These are phyloP conservation scores for Colinus virginianus DNA, from an alignment of 2,113 vertebrate species.

Conservation along the genomic window DNA sequence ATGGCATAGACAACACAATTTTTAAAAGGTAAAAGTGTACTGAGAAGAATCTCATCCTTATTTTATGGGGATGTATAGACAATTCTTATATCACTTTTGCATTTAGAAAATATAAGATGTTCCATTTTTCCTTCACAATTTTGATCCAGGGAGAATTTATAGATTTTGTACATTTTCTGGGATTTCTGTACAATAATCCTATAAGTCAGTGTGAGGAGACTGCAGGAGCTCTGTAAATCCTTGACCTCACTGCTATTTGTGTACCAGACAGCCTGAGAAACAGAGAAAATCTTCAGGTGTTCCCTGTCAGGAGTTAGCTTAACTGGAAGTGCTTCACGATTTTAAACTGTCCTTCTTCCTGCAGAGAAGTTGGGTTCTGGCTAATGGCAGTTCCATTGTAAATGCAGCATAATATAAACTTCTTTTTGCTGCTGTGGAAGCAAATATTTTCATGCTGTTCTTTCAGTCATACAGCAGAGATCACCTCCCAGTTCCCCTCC, in stretches of 20 bases:
- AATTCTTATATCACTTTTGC: neutral
- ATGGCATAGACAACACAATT: neutral
- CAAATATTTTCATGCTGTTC: neutral
- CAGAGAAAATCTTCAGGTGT: neutral
- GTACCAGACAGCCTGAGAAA: neutral
- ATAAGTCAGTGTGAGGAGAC: neutral
- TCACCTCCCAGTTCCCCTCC: neutral
- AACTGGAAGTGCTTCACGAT: neutral
- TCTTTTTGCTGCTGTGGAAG: neutral
- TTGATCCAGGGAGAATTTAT: neutral
- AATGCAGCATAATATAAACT: neutral
- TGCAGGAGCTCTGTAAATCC: neutral
- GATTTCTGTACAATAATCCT: neutral
- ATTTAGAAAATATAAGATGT: neutral
- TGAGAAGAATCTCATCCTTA: neutral
- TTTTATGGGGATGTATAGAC: neutral
- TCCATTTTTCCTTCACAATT: neutral
- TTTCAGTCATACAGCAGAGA: neutral
- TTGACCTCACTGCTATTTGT: neutral
- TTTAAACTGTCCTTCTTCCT: neutral
- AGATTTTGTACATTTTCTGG: neutral
- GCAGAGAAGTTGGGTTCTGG: neutral
- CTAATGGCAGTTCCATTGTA: neutral
- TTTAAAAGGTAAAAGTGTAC: neutral
- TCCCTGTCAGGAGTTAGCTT: neutral